Evolutionary conservation across 2,888 invertebrate genomes (phyloP).

Genomic region (Perdita meconis): DNA sequence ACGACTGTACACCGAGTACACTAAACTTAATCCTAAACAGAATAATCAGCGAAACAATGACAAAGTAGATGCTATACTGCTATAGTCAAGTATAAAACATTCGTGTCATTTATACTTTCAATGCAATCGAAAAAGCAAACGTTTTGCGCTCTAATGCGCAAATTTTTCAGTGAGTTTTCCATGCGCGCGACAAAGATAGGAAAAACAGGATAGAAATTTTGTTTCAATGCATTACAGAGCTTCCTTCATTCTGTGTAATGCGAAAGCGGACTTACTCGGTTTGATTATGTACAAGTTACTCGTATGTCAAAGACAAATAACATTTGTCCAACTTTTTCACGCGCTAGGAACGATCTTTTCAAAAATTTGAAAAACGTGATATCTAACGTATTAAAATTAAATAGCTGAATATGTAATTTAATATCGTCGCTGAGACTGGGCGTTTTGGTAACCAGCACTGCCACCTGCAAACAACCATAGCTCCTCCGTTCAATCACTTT

Average conservation of each 20-base stretch:
- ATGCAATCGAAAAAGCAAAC: conserved; percentile 35
- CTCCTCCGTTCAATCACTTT: conserved; percentile 77
- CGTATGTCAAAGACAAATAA: conserved; percentile 32
- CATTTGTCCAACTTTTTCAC: conserved; percentile 60
- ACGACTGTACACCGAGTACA: conserved; percentile 59
- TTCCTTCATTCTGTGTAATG: conserved; percentile 9
- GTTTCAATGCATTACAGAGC: not conserved
- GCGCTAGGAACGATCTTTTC: conserved; percentile 52
- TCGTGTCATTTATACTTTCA: conserved; percentile 62
- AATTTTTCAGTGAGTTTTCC: conserved; percentile 20
- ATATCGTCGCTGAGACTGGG: conserved; percentile 80
- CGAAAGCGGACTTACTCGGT: conserved; percentile 9
- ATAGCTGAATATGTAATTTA: conserved; percentile 72
- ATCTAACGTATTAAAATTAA: conserved; percentile 69
- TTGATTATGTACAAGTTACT: conserved; percentile 16
- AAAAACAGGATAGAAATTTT: conserved; percentile 19
- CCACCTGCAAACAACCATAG: conserved; percentile 81
- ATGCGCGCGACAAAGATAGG: conserved; percentile 63
- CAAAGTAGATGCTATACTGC: conserved; percentile 60
- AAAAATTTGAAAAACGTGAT: conserved; percentile 51
- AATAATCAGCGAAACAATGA: conserved; percentile 54
- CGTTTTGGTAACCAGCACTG: conserved; percentile 82
- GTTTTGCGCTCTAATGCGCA: conserved; percentile 34
- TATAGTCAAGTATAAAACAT: conserved; percentile 70
- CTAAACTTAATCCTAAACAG: conserved; percentile 65